Evolutionary conservation across 2,113 vertebrate species (phyloP).

Genomic region (Cyanoderma ruficeps): DNA sequence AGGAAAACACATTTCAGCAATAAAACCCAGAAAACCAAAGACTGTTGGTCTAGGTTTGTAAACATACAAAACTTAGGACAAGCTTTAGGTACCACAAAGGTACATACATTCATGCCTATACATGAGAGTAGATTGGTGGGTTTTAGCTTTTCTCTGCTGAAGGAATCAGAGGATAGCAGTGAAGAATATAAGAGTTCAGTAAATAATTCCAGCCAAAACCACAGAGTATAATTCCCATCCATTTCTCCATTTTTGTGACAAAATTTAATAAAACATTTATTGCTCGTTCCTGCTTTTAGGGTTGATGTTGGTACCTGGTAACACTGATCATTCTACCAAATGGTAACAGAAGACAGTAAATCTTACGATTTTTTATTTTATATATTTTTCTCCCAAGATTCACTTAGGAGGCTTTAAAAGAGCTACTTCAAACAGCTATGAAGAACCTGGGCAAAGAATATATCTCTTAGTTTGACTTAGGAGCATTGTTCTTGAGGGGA

Average conservation of each 20-base stretch:
- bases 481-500: background rate
- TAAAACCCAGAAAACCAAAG: background rate
- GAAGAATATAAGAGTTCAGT: background rate
- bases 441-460: background rate
- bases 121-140: no score
- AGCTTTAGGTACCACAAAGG: background rate
- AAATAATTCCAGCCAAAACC: background rate
- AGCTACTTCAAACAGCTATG: background rate
- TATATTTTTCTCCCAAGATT: background rate
- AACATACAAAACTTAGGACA: background rate
- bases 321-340: background rate
- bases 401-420: background rate
- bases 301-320: background rate
- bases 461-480: background rate
- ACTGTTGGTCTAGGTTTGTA: background rate
- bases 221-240: background rate
- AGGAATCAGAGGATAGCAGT: background rate
- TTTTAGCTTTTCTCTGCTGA: background rate
- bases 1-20: background rate
- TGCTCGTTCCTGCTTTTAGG: background rate
- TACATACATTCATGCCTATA: background rate
- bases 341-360: background rate
- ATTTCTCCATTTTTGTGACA: background rate
- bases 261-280: background rate
- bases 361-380: background rate